Base-by-base conservation (phyloP, 2,797 vertebrate species). In the Toxotes lorentzi region DNA sequence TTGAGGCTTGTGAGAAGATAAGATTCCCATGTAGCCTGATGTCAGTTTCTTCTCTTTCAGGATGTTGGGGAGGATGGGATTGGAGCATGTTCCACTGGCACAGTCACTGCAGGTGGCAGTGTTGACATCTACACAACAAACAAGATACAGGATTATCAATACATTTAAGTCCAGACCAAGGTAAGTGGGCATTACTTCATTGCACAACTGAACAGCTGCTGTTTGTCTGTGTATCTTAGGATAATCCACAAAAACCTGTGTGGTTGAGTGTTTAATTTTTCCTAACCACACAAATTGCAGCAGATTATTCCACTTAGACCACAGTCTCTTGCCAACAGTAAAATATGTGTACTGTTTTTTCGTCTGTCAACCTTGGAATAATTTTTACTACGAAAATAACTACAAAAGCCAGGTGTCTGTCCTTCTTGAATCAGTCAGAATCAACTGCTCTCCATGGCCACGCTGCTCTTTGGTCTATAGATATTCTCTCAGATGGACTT, bases 21-120 rank as follows among this genome's bases (percentile, higher is more conserved):
- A 60, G 21, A 93, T 57, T 48, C 91, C 92, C 84, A 95, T 88
- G 82, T 96, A 96, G 54, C 95, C 95, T n/a, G 95, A 95, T n/a
- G 94, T 96, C 17, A 96, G 94, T 50, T 89, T 93, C 81, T 89
- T 93, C 38, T 92, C 51, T 4, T 77, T 66, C 13, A 95, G 60
- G 79, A 95, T 94, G 41, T 66, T 83, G 32, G 91, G 74, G 50
- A 95, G 88, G 58, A 95, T 84, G 10, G 79, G 59, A 65, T 92
- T 93, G 13, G 91, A 62, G 32, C 95, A 96, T 5, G 70, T 82
- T 64, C 92, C 93, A 70, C 78, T 91, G 8, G 71, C 4, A 80
- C 95, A 96, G 90, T 95, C 73, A 7, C 69, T 92, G 84, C 95
- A 96, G 68, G 95, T 95, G 41, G 93, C 40, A 23, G 91, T 91